Evolutionary conservation across 2,888 invertebrate genomes (phyloP).

Genomic region (Lycophotia porphyrea): DNA sequence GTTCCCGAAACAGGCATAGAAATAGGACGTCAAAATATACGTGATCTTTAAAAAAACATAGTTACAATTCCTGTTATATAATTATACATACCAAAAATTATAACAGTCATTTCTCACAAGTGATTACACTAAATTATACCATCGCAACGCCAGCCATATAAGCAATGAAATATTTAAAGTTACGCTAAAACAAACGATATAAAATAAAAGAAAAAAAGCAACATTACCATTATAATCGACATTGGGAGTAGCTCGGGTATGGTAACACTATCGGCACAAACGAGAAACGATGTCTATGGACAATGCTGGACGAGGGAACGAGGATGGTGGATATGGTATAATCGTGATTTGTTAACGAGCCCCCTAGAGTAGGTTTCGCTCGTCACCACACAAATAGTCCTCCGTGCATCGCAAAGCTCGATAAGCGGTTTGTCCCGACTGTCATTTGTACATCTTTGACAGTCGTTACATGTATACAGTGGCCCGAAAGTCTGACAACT

Average conservation of each 20-base stretch:
- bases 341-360: background rate
- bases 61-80: background rate
- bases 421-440: background rate
- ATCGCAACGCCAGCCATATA: background rate
- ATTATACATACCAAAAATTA: no score
- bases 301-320: constrained; percentile 52
- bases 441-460: background rate
- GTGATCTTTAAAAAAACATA: background rate
- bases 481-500: background rate
- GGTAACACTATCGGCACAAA: constrained; percentile 64
- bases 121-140: background rate
- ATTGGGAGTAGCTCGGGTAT: constrained; percentile 47
- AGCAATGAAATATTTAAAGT: constrained; percentile 6
- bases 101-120: background rate
- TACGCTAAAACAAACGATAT: constrained; percentile 13
- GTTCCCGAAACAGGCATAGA: background rate
- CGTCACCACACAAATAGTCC: background rate
- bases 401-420: background rate
- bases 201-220: constrained; percentile 26
- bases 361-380: no score
- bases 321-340: constrained; percentile 19
- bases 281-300: constrained; percentile 70
- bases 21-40: background rate
- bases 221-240: constrained; percentile 51
- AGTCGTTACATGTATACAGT: background rate